Evolutionary conservation across 2,888 invertebrate species (phyloP).

Genomic region (Tineola bisselliella): DNA sequence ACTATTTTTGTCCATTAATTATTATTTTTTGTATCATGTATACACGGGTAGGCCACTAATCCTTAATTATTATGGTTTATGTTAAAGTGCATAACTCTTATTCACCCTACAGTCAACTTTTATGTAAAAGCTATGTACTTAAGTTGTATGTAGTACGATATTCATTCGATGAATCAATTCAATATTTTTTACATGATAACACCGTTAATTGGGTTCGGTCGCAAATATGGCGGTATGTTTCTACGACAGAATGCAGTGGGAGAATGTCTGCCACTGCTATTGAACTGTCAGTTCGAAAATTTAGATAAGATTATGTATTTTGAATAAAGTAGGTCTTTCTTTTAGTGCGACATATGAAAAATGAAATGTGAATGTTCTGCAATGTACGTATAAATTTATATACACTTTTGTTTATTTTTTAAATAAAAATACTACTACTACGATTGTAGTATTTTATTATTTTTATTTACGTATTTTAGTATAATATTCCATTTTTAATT

Average conservation of each 20-base stretch:
- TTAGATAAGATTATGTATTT: constrained; percentile 46
- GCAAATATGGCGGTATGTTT: constrained; percentile 60
- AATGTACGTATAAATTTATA: constrained; percentile 44
- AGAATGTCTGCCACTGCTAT: constrained; percentile 36
- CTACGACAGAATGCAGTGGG: constrained; percentile 48
- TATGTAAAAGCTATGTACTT: too few species aligned
- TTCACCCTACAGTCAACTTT: too few species aligned
- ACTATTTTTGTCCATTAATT: too few species aligned
- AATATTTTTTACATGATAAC: constrained; percentile 22
- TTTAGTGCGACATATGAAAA: constrained; percentile 34
- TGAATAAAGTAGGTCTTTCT: constrained; percentile 32
- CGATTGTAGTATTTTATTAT: not conserved
- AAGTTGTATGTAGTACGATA: too few species aligned
- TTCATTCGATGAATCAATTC: not conserved
- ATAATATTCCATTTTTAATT: too few species aligned
- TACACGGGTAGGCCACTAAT: too few species aligned
- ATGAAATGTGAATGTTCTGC: constrained; percentile 58
- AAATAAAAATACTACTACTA: not conserved
- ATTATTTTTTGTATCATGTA: too few species aligned
- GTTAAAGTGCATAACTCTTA: too few species aligned
- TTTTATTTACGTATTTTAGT: too few species aligned
- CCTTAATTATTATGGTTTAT: too few species aligned
- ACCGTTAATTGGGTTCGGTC: constrained; percentile 21
- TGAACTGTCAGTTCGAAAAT: constrained; percentile 49
- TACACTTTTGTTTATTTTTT: not conserved